A percentile compares a stretch with the other conserved stretches of the same genome.
phyloP scores from a whole-genome alignment of 2,888 invertebrate species.

The Caenorhabditis zanzibari region DNA sequence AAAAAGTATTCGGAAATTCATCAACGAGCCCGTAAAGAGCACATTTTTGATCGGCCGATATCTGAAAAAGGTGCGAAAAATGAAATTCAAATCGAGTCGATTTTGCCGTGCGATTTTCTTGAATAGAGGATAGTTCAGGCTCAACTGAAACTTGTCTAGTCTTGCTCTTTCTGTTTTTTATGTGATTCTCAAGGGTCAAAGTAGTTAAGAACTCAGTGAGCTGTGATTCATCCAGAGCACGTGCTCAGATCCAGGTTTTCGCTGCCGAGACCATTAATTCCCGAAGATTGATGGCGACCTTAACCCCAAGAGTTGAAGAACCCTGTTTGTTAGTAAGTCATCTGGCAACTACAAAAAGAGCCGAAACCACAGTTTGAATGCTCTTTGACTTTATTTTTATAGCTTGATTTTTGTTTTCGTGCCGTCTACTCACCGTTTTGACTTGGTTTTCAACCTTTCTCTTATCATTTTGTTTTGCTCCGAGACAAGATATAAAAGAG shows the following conservation, averaged over 20 bases:
- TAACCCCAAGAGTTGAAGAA: neutral
- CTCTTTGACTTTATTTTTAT: slow-evolving; percentile 24
- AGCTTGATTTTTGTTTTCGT: slow-evolving; percentile 10
- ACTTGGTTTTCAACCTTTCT: neutral
- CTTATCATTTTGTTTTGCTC: slow-evolving; percentile 16
- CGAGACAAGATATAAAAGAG: slow-evolving; percentile 5
- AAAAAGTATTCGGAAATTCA: too few species aligned
- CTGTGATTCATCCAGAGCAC: neutral
- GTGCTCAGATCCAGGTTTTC: neutral
- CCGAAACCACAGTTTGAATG: neutral
- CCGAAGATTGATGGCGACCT: neutral
- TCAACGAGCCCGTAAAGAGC: too few species aligned
- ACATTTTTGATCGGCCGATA: too few species aligned
- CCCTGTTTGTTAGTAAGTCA: neutral
- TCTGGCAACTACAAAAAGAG: neutral
- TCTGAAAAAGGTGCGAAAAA: too few species aligned
- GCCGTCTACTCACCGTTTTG: slow-evolving; percentile 15
- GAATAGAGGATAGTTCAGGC: too few species aligned
- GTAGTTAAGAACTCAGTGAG: neutral
- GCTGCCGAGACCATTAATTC: neutral
- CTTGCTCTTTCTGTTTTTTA: too few species aligned
- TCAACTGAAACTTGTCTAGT: too few species aligned
- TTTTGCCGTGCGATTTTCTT: too few species aligned
- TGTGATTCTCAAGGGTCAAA: too few species aligned
- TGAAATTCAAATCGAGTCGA: too few species aligned